Evolutionary conservation across 2,797 vertebrate genomes (phyloP), one percentile per base, ranked within the genome.

Genomic region (Falco novaeseelandiae): DNA sequence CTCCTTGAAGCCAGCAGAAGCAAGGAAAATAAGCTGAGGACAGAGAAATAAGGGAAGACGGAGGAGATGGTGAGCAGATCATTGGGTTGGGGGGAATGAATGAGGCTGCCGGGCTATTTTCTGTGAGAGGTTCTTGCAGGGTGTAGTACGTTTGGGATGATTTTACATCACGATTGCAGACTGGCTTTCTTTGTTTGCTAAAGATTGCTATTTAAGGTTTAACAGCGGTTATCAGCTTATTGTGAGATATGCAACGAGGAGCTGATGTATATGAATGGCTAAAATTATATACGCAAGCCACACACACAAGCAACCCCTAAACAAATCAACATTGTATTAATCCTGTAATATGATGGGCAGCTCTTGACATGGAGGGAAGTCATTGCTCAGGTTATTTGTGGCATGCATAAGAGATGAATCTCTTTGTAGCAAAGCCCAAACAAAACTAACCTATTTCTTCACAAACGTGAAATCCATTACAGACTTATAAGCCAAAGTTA

Each of bases 11-110:
- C 61, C 48, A 13, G 82, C 51, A 63, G 72, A 54, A 76, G 72
- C 71, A 23, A 62, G 44, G 74, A 61, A 36, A 69, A 81, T 57
- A 83, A 83, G 90, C 90, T 46, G 82, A 74, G 67, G 82, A 73
- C 76, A 48, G 83, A 88, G 93, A 21, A 66, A 69, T 71, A 73
- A 32, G 90, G 77, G 81, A 34, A 86, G 87, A 30, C 85, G 34
- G 84, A 59, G 69, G 93, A 91, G 91, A 95, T 96, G 96, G 96
- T 97, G 94, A 97, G 96, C 84, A 58, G 42, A 38, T 55, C 36
- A 3, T 23, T 40, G 91, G 51, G 34, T 1, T 44, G 27, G 32
- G 83, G 83, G 66, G 8, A 54, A 52, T 51, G 89, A 62, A 69
- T 71, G 92, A 38, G 72, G 59, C 13, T 65, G 76, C 62, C 4